phyloP scores from a whole-genome alignment of 2,888 invertebrate species.

The Encarsia formosa region DNA sequence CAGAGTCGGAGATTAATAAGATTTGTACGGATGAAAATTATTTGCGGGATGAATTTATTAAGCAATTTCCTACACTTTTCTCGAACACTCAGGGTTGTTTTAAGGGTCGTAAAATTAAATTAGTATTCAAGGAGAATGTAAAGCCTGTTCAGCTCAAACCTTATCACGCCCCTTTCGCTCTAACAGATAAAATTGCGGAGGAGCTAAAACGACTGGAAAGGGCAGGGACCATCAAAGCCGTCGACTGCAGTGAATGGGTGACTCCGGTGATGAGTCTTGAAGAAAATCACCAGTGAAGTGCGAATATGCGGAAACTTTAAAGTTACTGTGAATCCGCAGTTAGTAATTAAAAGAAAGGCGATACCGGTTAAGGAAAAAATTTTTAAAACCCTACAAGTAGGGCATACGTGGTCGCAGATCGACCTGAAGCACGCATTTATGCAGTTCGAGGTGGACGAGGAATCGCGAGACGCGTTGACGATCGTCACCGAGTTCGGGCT shows the following conservation, averaged over 20 bases:
- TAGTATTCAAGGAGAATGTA: constrained; percentile 27
- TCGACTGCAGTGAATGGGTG: constrained; percentile 35
- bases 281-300: constrained; percentile 31
- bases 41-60: background rate
- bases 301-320: constrained; percentile 33
- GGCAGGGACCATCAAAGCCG: constrained; percentile 28
- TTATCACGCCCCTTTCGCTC: constrained; percentile 29
- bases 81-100: constrained; percentile 17
- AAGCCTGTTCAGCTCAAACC: constrained; percentile 30
- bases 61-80: constrained; percentile 23
- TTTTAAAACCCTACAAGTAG: constrained; percentile 32
- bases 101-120: constrained; percentile 24
- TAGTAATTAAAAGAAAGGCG: constrained; percentile 33
- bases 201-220: constrained; percentile 27
- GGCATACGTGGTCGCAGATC: constrained; percentile 34
- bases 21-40: too few species aligned
- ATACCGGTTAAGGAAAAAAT: constrained; percentile 34
- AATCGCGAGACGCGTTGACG: constrained; percentile 37
- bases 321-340: constrained; percentile 33
- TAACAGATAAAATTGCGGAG: constrained; percentile 14
- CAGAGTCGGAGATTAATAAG: too few species aligned
- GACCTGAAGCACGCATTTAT: constrained; percentile 38
- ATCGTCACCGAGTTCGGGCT: constrained; percentile 43
- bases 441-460: constrained; percentile 40
- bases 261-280: constrained; percentile 38